Evolutionary conservation across 2,797 vertebrate genomes (phyloP).

Genomic region (Pelobates cultripes): DNA sequence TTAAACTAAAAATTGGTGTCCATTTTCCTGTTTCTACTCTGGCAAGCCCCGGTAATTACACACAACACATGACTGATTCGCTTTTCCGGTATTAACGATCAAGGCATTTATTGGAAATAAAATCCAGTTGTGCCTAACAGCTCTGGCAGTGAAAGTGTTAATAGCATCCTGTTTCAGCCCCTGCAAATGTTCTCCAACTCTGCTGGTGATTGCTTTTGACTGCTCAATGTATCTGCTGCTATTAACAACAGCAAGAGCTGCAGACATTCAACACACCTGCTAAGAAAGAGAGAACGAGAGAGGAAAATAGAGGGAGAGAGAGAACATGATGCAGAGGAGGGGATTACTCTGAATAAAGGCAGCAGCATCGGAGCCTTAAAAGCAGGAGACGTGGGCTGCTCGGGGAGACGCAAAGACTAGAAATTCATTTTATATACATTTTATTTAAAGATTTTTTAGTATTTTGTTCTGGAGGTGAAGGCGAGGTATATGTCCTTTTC

Average conservation of each 20-base stretch:
- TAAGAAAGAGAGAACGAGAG: slow-evolving; percentile 5
- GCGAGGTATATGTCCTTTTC: not conserved
- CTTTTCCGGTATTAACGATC: too few relatives aligned
- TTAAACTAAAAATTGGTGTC: too few relatives aligned
- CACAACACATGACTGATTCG: too few relatives aligned
- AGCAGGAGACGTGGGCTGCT: not conserved
- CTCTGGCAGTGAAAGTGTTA: slow-evolving; percentile 30
- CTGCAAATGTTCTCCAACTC: slow-evolving; percentile 53
- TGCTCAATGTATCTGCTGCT: slow-evolving; percentile 54
- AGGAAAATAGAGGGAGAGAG: not conserved
- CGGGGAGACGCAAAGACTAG: not conserved
- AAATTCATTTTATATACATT: not conserved
- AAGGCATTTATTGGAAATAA: too few relatives aligned
- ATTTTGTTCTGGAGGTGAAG: too few relatives aligned
- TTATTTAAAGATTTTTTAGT: not conserved
- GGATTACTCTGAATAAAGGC: not conserved
- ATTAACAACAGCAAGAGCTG: slow-evolving; percentile 60
- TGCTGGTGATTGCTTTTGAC: slow-evolving; percentile 61
- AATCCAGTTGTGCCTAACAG: not conserved
- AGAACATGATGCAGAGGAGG: slow-evolving; percentile 34
- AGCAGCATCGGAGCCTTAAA: slow-evolving; percentile 14
- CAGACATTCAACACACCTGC: slow-evolving; percentile 57
- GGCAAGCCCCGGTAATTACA: too few relatives aligned
- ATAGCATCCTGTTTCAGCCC: not conserved
- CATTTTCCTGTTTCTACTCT: too few relatives aligned